These are phyloP conservation scores for Didymodactylos carnosus DNA, from an alignment of 2,888 invertebrate genomes.

Conservation along the genomic window DNA sequence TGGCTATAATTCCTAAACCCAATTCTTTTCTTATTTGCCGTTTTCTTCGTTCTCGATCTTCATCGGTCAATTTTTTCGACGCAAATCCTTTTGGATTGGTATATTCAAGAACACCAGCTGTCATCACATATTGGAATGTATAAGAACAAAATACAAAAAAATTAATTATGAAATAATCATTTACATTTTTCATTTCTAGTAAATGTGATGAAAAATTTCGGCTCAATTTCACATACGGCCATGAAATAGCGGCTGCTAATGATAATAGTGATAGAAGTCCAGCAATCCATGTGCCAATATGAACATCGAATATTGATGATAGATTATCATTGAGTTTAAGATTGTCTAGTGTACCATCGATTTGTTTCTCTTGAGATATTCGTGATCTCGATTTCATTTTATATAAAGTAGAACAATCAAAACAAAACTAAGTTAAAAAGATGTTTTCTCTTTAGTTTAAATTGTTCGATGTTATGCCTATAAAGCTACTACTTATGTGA, in stretches of 20 bases:
- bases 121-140: background rate
- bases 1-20: background rate
- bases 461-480: too few relatives aligned
- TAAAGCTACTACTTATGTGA: too few relatives aligned
- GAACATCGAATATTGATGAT: too few relatives aligned
- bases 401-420: too few relatives aligned
- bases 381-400: too few relatives aligned
- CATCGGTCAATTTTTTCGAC: background rate
- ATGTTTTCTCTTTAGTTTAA: too few relatives aligned
- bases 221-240: background rate
- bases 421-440: too few relatives aligned
- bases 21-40: background rate
- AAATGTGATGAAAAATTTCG: background rate
- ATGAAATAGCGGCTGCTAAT: background rate
- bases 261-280: background rate
- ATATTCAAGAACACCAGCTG: background rate
- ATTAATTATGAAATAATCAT: background rate
- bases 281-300: background rate
- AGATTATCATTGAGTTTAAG: too few relatives aligned
- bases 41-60: background rate
- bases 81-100: background rate
- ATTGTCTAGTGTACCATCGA: too few relatives aligned
- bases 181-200: background rate
- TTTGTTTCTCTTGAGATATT: too few relatives aligned
- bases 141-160: background rate